Percentiles rank a stretch among this genome's conserved stretches.
Evolutionary conservation across 2,113 vertebrate genomes (phyloP).

Genomic region (Tupaia tana): DNA sequence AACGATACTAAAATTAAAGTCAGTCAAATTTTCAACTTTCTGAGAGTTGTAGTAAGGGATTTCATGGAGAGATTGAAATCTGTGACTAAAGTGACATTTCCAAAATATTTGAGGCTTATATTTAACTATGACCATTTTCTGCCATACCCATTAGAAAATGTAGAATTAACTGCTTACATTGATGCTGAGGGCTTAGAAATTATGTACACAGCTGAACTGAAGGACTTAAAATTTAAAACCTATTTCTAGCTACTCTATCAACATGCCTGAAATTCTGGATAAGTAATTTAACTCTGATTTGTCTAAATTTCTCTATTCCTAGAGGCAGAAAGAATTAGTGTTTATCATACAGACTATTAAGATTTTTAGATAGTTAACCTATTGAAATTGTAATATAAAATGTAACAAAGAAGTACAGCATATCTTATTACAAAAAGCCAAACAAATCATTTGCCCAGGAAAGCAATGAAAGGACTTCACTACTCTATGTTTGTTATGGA

Average conservation of each 20-base stretch:
- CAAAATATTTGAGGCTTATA: constrained; percentile 70
- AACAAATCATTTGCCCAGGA: not conserved
- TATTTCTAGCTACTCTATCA: constrained; percentile 69
- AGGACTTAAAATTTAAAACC: constrained; percentile 63
- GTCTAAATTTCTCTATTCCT: constrained; percentile 43
- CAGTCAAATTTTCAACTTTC: constrained; percentile 49
- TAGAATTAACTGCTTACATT: constrained; percentile 54
- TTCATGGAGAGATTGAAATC: constrained; percentile 59
- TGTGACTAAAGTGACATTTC: constrained; percentile 66
- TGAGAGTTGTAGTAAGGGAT: constrained; percentile 48
- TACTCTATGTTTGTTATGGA: constrained; percentile 51
- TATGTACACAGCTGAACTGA: constrained; percentile 61
- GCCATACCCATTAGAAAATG: constrained; percentile 61
- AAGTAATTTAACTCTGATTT: constrained; percentile 66
- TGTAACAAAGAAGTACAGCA: not conserved
- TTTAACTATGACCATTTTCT: constrained; percentile 63
- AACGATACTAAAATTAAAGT: constrained; percentile 46
- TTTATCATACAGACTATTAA: constrained; percentile 24
- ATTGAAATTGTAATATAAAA: constrained; percentile 23
- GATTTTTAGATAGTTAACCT: constrained; percentile 11
- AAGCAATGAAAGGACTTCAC: not conserved
- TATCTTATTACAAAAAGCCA: not conserved
- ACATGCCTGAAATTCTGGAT: constrained; percentile 60
- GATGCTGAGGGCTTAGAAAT: constrained; percentile 60
- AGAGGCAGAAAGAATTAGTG: constrained; percentile 41